phyloP scores from a whole-genome alignment of 2,888 invertebrate genomes.

The Melikaiella ostensackeni region DNA sequence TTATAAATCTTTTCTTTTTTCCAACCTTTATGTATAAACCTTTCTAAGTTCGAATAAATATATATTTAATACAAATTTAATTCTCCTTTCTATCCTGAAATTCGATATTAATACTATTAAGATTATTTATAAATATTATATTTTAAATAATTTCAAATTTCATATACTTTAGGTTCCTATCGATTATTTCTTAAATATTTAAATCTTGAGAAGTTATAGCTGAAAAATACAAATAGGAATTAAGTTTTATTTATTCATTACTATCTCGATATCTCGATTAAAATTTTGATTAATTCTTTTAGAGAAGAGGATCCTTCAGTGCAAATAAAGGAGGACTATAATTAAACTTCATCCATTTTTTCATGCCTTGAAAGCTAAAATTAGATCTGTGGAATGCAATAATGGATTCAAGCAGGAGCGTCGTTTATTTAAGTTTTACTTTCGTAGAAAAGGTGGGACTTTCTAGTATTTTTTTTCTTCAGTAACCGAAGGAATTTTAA shows the following conservation, averaged over 20 bases:
- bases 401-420: background rate
- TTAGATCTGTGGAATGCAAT: background rate
- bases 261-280: too few species aligned
- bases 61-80: background rate
- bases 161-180: background rate
- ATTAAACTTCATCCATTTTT: background rate
- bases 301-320: too few species aligned
- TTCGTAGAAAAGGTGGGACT: background rate
- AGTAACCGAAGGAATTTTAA: background rate
- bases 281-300: too few species aligned
- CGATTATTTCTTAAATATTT: background rate
- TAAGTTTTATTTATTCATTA: background rate
- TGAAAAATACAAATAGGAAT: background rate
- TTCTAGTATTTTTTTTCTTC: background rate
- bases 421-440: constrained; percentile 9
- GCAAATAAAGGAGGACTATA: background rate
- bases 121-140: too few species aligned
- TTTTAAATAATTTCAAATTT: background rate
- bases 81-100: background rate
- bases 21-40: background rate
- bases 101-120: too few species aligned
- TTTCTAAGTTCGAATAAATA: background rate
- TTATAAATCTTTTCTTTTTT: background rate
- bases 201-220: background rate
- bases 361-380: background rate